Evolutionary conservation across 2,797 vertebrate genomes (phyloP).

Genomic region (Balearica regulorum): DNA sequence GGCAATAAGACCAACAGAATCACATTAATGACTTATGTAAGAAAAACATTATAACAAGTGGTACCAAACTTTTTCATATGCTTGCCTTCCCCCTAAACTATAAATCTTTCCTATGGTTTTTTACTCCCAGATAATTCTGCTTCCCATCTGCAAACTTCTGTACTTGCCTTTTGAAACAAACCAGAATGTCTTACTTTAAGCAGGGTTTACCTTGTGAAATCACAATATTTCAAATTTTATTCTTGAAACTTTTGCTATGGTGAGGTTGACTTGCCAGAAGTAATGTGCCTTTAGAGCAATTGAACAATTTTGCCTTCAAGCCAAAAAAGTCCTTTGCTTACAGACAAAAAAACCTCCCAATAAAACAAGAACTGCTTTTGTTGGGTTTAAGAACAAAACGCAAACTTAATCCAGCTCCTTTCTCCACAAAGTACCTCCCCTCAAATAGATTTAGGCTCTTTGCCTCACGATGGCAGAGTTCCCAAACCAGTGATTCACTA

Average conservation of each 20-base stretch:
- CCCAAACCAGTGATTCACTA: not conserved
- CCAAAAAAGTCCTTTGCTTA: not conserved
- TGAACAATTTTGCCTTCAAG: not conserved
- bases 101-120: not conserved
- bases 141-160: not conserved
- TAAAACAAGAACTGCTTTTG: not conserved
- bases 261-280: not conserved
- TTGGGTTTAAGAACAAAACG: not conserved
- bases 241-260: not conserved
- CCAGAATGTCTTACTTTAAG: not conserved
- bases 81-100: not conserved
- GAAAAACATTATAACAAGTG: not conserved
- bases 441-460: not conserved
- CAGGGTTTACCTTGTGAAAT: not conserved
- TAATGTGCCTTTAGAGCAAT: not conserved
- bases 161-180: not conserved
- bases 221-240: not conserved
- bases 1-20: constrained; percentile 5
- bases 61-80: not conserved
- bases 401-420: not conserved
- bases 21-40: not conserved
- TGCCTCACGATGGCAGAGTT: not conserved
- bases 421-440: not conserved
- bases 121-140: not conserved
- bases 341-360: not conserved